These are phyloP conservation scores for Drosophila rufa DNA, from an alignment of 1,140 invertebrate genomes.

Conservation along the genomic window DNA sequence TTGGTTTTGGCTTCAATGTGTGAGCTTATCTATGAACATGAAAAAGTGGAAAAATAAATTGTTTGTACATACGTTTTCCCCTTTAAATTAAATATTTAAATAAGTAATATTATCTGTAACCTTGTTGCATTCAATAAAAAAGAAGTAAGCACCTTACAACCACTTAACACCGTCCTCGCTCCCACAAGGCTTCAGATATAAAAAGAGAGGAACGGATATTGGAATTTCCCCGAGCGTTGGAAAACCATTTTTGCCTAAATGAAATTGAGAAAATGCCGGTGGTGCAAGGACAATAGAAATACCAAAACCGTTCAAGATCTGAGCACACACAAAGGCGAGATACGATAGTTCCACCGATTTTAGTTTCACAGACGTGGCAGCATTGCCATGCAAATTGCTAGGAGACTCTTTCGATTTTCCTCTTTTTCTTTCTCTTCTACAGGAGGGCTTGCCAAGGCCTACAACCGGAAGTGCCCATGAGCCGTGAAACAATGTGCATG, in stretches of 20 bases:
- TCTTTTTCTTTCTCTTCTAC: background rate
- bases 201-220: conserved; percentile 9
- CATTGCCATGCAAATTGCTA: conserved; percentile 36
- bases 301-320: conserved; percentile 19
- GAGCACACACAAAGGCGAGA: conserved; percentile 18
- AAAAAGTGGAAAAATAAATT: background rate
- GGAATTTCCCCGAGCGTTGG: conserved; percentile 22
- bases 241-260: conserved; percentile 23
- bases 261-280: conserved; percentile 7
- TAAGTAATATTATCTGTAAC: background rate
- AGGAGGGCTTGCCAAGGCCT: conserved; percentile 26
- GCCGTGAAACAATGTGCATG: conserved; percentile 32
- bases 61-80: background rate
- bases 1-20: background rate
- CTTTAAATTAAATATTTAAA: background rate
- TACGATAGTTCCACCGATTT: conserved; percentile 22
- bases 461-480: conserved; percentile 34
- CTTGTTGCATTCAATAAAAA: background rate
- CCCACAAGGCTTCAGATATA: background rate
- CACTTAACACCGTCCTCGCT: background rate
- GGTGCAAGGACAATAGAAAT: conserved; percentile 25
- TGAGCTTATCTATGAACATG: background rate
- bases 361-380: conserved; percentile 1
- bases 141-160: too few relatives aligned
- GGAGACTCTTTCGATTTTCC: conserved; percentile 2